Evolutionary conservation across 2,797 vertebrate species (phyloP), one percentile per base, ranked within the genome.

Genomic region (Peromyscus nudipes): DNA sequence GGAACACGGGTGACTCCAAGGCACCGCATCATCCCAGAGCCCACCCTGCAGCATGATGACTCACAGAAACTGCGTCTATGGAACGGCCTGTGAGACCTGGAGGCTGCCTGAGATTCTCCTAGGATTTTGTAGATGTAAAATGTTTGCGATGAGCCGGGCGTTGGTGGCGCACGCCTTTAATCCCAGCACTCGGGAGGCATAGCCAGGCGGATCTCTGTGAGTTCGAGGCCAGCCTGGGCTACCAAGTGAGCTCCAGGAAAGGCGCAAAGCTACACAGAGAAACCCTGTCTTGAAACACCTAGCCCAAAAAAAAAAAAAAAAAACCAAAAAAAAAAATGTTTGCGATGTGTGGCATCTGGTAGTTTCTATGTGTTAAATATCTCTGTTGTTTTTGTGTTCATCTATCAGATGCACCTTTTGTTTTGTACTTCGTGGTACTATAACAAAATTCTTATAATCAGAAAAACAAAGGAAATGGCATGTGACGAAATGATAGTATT

Each of bases 401-500:
- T 3, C 57, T 87, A 2, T 87, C 29, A 52, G n/a, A 21, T 91
- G 4, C 43, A 60, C 52, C 71, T 75, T 96, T 92, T 81, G 11
- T 81, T 71, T 75, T 82, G 25, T 2, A 81, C 21, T 81, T 91
- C 80, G 52, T 92, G 43, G 60, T 93, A 92, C 19, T 80, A 11
- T 77, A 64, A 85, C 14, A 83, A 40, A 43, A 73, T 95, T 19
- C 37, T 95, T 89, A 1, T 94, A 75, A 94, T 92, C 5, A 91
- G 80, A 87, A 94, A 79, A 92, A 57, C 87, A 94, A 94, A 85
- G 64, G 40, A 95, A 92, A 76, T 84, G 55, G 77, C 37, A 79
- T 69, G 60, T 43, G 75, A 7, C 82, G 29, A 90, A 91, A 86
- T 65, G 55, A 67, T 13, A 29, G 16, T 82, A 67, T 91, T 92